These are phyloP conservation scores for Taxidea taxus DNA, from an alignment of 2,113 vertebrate genomes.

Conservation along the genomic window DNA sequence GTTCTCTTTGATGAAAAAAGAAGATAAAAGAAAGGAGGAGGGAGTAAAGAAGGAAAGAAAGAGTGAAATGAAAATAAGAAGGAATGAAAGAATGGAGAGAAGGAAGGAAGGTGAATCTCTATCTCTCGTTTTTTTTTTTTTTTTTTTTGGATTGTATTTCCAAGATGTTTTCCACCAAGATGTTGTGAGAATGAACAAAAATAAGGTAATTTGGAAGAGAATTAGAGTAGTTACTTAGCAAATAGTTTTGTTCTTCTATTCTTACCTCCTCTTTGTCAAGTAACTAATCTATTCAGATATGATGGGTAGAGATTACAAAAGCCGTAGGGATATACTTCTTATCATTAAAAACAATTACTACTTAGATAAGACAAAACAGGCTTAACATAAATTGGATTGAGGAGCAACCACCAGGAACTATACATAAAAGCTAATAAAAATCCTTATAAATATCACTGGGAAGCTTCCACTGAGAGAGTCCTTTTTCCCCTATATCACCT, in stretches of 20 bases:
- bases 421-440: constrained; percentile 29
- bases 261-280: neutral
- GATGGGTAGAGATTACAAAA: neutral
- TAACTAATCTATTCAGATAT: neutral
- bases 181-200: neutral
- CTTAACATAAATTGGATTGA: constrained; percentile 7
- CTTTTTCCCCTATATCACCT: neutral
- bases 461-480: neutral
- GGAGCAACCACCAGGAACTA: neutral
- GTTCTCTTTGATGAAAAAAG: neutral
- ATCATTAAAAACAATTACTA: neutral
- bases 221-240: neutral
- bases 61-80: neutral
- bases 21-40: neutral
- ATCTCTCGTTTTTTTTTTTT: too few species aligned
- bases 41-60: neutral
- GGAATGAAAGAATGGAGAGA: neutral
- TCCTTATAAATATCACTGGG: neutral
- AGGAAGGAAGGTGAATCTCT: neutral
- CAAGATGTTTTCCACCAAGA: neutral
- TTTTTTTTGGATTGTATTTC: neutral
- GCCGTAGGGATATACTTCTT: neutral
- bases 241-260: neutral
- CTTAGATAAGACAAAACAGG: neutral
- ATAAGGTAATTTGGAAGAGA: neutral